Percentiles rank a stretch among this genome's conserved stretches.
phyloP scores from a whole-genome alignment of 1,140 invertebrate species.

The Drosophila equinoxialis region DNA sequence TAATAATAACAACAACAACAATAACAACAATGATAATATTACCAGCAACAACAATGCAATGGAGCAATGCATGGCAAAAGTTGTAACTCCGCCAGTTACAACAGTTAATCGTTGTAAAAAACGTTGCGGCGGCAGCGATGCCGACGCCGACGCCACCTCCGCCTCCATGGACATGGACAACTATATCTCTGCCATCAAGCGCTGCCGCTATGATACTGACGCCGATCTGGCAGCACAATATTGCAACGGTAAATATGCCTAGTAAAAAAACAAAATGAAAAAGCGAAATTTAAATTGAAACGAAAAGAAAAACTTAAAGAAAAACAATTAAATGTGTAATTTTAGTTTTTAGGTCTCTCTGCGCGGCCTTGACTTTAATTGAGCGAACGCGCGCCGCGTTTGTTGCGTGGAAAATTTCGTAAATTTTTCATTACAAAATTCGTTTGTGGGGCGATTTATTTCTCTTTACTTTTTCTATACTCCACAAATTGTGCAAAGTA shows the following conservation, averaged over 20 bases:
- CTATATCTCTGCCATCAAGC: slow-evolving; percentile 58
- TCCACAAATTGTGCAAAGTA: background rate
- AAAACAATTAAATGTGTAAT: slow-evolving; percentile 29
- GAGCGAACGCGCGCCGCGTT: slow-evolving; percentile 8
- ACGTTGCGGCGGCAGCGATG: slow-evolving; percentile 57
- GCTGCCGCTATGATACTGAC: slow-evolving; percentile 73
- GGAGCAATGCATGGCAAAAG: slow-evolving; percentile 27
- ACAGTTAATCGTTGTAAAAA: slow-evolving; percentile 65
- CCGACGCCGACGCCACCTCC: slow-evolving; percentile 18
- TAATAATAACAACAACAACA: slow-evolving; percentile 72
- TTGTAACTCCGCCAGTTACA: slow-evolving; percentile 18
- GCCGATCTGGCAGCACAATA: slow-evolving; percentile 71
- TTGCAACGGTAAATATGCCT: slow-evolving; percentile 72
- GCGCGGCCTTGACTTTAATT: slow-evolving; percentile 37
- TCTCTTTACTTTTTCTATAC: background rate
- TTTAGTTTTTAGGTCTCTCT: slow-evolving; percentile 51
- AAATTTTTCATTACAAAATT: slow-evolving; percentile 41
- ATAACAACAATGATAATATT: slow-evolving; percentile 43
- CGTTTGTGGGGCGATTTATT: background rate
- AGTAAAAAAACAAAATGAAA: slow-evolving; percentile 23
- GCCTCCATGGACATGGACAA: slow-evolving; percentile 52
- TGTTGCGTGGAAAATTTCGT: slow-evolving; percentile 54
- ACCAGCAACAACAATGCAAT: slow-evolving; percentile 53
- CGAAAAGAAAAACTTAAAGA: slow-evolving; percentile 15
- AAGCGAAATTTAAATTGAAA: slow-evolving; percentile 4